A percentile compares a stretch with the other conserved stretches of the same genome.
phyloP scores from a whole-genome alignment of 2,888 invertebrate species.

The Agrotis puta region DNA sequence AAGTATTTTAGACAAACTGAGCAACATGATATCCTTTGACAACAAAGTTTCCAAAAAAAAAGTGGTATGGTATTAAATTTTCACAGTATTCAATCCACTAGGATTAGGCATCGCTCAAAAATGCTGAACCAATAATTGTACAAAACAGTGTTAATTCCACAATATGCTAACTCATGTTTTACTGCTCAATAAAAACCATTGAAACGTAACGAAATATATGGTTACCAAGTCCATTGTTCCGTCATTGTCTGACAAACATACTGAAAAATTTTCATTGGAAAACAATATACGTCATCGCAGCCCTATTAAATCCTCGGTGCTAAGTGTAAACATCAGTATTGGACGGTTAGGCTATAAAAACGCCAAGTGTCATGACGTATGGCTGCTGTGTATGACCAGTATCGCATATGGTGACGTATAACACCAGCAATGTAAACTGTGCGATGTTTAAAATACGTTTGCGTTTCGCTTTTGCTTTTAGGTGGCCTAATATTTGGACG shows the following conservation, averaged over 20 bases:
- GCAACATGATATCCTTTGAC: too few relatives aligned
- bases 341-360: constrained; percentile 68
- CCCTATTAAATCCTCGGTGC: constrained; percentile 60
- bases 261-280: constrained; percentile 59
- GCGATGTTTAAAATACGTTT: constrained; percentile 57
- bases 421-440: constrained; percentile 64
- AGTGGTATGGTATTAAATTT: too few relatives aligned
- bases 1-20: background rate
- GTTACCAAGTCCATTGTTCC: constrained; percentile 39
- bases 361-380: constrained; percentile 67
- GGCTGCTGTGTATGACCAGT: constrained; percentile 56
- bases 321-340: constrained; percentile 66
- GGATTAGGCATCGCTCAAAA: background rate
- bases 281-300: constrained; percentile 56
- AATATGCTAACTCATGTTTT: constrained; percentile 35
- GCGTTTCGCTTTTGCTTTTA: constrained; percentile 37
- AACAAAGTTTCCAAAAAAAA: too few relatives aligned
- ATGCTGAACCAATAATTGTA: constrained; percentile 22
- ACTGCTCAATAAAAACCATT: constrained; percentile 46
- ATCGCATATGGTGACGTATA: constrained; percentile 60
- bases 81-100: background rate
- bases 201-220: constrained; percentile 40
- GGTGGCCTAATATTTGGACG: constrained; percentile 27
- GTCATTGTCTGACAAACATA: constrained; percentile 54
- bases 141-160: constrained; percentile 5